These are phyloP conservation scores for Menidia beryllina DNA, from an alignment of 2,113 vertebrate species.

Conservation along the genomic window DNA sequence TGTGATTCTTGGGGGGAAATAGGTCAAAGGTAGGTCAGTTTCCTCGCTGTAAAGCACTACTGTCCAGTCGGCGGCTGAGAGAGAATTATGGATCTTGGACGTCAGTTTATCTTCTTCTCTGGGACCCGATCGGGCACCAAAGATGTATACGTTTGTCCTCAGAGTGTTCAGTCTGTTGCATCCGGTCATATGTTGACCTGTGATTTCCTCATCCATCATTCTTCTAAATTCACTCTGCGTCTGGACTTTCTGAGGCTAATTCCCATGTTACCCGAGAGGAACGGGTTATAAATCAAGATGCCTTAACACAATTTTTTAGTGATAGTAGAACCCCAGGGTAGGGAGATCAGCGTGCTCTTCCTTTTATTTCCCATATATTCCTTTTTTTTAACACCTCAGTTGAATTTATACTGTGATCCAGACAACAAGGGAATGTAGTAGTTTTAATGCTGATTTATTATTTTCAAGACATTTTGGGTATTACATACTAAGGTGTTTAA, in stretches of 20 bases:
- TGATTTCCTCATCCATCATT: conserved; percentile 49
- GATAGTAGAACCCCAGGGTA: not conserved
- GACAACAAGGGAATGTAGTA: too few species aligned
- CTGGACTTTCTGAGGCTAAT: conserved; percentile 36
- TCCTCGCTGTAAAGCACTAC: conserved; percentile 20
- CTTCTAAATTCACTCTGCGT: conserved; percentile 30
- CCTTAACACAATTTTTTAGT: conserved; percentile 4
- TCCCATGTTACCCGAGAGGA: conserved; percentile 17
- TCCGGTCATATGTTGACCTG: conserved; percentile 30
- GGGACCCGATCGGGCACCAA: conserved; percentile 59
- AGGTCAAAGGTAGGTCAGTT: conserved; percentile 62
- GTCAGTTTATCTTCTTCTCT: conserved; percentile 54
- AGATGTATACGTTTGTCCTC: conserved; percentile 43
- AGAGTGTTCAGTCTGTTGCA: conserved; percentile 17
- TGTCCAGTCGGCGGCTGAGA: conserved; percentile 43
- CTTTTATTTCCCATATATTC: too few species aligned
- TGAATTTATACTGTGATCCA: too few species aligned
- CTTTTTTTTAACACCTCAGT: too few species aligned
- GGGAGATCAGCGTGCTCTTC: too few species aligned
- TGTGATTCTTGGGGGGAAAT: conserved; percentile 49
- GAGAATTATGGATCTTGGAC: conserved; percentile 40
- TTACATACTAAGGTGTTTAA: too few species aligned
- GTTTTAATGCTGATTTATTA: too few species aligned
- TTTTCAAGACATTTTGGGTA: too few species aligned
- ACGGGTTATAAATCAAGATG: conserved; percentile 30